phyloP scores from a whole-genome alignment of 2,797 vertebrate genomes.

The Brachyrhaphis roseni region DNA sequence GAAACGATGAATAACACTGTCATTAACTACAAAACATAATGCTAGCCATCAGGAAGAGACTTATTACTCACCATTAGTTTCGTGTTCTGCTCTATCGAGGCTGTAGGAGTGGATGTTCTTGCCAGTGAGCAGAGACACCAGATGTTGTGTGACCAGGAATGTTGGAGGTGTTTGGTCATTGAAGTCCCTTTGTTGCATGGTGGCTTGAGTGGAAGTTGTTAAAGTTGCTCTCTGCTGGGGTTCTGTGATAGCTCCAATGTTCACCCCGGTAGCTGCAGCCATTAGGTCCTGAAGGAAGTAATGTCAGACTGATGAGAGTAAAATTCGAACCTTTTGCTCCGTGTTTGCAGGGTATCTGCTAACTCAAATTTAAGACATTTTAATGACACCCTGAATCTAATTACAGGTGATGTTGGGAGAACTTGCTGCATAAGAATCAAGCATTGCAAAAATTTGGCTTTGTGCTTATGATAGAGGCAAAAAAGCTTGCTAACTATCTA shows the following conservation, averaged over 20 bases:
- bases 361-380: no score
- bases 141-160: constrained; percentile 84
- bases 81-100: constrained; percentile 72
- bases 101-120: constrained; percentile 74
- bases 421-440: no score
- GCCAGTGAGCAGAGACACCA: constrained; percentile 84
- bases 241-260: constrained; percentile 73
- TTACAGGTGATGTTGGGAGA: no score
- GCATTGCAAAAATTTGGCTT: no score
- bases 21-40: constrained; percentile 5
- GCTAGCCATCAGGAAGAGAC: background rate
- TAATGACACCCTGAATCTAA: no score
- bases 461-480: no score
- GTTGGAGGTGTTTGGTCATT: constrained; percentile 71
- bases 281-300: constrained; percentile 77
- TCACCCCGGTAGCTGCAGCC: constrained; percentile 83
- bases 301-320: background rate
- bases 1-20: constrained; percentile 13
- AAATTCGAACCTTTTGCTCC: background rate
- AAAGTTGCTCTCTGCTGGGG: constrained; percentile 71
- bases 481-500: no score
- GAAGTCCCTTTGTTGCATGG: constrained; percentile 60
- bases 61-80: constrained; percentile 71
- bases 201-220: constrained; percentile 50
- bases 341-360: background rate